These are phyloP conservation scores for Cariama cristata DNA, from an alignment of 2,113 vertebrate species.

Conservation along the genomic window DNA sequence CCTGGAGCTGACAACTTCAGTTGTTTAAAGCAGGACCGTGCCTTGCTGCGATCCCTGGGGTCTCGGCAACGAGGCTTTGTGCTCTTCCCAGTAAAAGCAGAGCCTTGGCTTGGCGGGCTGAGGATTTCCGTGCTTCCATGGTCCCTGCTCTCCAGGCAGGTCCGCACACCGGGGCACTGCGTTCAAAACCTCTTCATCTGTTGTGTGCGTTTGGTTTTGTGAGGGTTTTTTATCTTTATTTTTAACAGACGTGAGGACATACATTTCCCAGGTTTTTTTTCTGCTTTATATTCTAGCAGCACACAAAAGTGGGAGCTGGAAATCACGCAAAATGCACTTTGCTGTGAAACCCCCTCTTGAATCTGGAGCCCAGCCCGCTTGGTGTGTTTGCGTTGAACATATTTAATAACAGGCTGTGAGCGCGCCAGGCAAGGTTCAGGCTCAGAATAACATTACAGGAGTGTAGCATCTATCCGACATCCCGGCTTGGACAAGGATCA, in stretches of 20 bases:
- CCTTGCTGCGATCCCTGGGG: too few relatives aligned
- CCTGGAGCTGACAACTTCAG: background rate
- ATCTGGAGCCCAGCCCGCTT: background rate
- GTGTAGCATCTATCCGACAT: background rate
- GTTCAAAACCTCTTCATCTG: background rate
- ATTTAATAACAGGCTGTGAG: background rate
- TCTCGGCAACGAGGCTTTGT: background rate
- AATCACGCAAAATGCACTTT: background rate
- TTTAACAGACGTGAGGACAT: background rate
- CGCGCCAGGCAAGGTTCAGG: rapidly evolving
- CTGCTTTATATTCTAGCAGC: background rate
- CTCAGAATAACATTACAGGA: rapidly evolving
- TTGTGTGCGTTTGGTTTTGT: background rate
- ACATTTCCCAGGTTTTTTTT: background rate
- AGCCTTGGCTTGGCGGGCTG: background rate
- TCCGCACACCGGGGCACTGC: background rate
- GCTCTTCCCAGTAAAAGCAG: background rate
- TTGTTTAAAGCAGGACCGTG: rapidly evolving
- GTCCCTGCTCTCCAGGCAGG: background rate
- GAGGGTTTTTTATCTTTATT: background rate
- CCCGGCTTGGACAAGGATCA: background rate
- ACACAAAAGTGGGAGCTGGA: background rate
- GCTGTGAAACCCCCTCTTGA: background rate
- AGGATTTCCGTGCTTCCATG: background rate
- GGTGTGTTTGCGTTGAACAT: background rate